A percentile compares a stretch with the other conserved stretches of the same genome.
These are phyloP conservation scores for Caenorhabditis latens DNA, from an alignment of 1,140 invertebrate species.

Conservation along the genomic window DNA sequence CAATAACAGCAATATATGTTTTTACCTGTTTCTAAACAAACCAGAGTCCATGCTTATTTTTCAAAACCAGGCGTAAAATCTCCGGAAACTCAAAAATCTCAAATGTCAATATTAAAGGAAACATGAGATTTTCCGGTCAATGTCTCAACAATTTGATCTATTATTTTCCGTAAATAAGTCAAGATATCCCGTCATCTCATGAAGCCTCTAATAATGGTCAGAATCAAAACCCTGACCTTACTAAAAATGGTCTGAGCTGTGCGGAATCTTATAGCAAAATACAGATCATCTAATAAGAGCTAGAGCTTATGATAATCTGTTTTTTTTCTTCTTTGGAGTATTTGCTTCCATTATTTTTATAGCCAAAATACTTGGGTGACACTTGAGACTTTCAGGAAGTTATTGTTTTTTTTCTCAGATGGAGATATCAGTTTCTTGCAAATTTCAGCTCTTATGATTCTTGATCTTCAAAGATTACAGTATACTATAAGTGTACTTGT, in stretches of 20 bases:
- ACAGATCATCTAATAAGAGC: neutral
- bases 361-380: too few relatives aligned
- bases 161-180: neutral
- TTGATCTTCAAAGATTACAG: too few relatives aligned
- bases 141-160: neutral
- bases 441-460: too few relatives aligned
- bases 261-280: neutral
- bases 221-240: neutral
- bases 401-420: too few relatives aligned
- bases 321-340: neutral
- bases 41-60: neutral
- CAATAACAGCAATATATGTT: too few relatives aligned
- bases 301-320: neutral
- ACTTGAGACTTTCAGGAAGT: too few relatives aligned
- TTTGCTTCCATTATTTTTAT: too few relatives aligned
- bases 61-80: neutral
- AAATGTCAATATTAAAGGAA: neutral
- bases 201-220: neutral
- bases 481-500: too few relatives aligned
- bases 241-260: neutral
- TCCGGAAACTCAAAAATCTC: constrained; percentile 20
- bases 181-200: neutral
- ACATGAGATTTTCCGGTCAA: constrained; percentile 37
- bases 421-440: too few relatives aligned
- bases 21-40: too few relatives aligned